These are phyloP conservation scores for Saturnia pavonia DNA, from an alignment of 2,888 invertebrate genomes.

Conservation along the genomic window DNA sequence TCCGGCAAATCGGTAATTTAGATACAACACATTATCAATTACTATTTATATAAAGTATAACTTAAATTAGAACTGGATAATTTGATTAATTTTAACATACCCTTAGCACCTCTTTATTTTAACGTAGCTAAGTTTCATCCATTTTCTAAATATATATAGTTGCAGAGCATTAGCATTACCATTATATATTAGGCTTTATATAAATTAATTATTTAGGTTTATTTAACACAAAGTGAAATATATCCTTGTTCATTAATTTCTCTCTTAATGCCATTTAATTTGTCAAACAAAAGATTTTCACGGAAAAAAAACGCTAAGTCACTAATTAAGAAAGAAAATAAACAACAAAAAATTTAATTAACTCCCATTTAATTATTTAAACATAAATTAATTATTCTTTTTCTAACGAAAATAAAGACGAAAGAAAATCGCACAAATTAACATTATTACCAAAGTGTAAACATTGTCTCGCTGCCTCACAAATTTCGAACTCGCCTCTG, in stretches of 20 bases:
- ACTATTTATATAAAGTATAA: no score
- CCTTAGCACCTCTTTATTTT: no score
- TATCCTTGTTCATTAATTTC: neutral
- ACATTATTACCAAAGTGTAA: constrained; percentile 9
- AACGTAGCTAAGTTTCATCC: no score
- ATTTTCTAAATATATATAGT: neutral
- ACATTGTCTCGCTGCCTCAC: constrained; percentile 3
- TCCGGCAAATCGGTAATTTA: no score
- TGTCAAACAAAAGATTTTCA: constrained; percentile 2
- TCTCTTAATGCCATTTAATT: constrained; percentile 10
- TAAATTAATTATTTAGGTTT: neutral
- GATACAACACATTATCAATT: no score
- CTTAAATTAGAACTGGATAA: no score
- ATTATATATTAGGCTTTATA: neutral
- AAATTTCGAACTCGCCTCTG: neutral
- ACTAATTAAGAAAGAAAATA: constrained; percentile 15
- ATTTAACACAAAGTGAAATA: neutral
- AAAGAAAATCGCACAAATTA: constrained; percentile 10
- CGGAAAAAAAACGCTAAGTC: constrained; percentile 9
- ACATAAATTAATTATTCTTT: constrained; percentile 14
- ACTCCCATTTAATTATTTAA: neutral
- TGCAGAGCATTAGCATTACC: neutral
- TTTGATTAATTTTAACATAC: no score
- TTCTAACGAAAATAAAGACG: neutral
- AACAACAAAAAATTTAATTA: neutral